Evolutionary conservation across 2,888 invertebrate genomes (phyloP).

Genomic region (Idaea aversata): DNA sequence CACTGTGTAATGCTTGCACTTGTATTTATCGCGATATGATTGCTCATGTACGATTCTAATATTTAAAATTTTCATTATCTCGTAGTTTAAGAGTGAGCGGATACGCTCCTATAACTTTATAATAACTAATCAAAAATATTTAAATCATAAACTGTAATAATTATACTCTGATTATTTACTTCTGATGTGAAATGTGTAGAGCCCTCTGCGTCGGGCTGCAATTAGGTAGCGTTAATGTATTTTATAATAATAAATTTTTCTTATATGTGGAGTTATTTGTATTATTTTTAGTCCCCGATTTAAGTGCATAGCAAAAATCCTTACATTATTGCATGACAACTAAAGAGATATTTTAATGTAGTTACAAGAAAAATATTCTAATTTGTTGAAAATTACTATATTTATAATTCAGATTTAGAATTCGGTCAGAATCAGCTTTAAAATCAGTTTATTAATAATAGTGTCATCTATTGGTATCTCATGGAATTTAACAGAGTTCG

Average conservation of each 20-base stretch:
- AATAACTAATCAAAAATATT: conserved; percentile 9
- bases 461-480: no score
- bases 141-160: conserved; percentile 17
- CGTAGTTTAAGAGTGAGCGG: background rate
- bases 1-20: background rate
- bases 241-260: conserved; percentile 77
- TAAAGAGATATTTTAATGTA: no score
- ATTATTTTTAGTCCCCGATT: conserved; percentile 31
- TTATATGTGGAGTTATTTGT: conserved; percentile 63
- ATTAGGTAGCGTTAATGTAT: conserved; percentile 64
- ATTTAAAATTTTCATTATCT: conserved; percentile 13
- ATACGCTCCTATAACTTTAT: background rate
- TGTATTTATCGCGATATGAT: background rate
- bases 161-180: conserved; percentile 39
- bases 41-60: conserved; percentile 3
- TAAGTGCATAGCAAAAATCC: no score
- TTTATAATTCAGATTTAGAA: no score
- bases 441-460: no score
- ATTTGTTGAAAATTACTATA: no score
- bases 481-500: no score
- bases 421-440: no score
- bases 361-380: no score
- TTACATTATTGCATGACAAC: no score
- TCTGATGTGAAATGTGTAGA: conserved; percentile 39
- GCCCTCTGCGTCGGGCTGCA: conserved; percentile 33